Conservation (phyloP, 2,888 invertebrate genomes). For the Hanleya hanleyi region DNA sequence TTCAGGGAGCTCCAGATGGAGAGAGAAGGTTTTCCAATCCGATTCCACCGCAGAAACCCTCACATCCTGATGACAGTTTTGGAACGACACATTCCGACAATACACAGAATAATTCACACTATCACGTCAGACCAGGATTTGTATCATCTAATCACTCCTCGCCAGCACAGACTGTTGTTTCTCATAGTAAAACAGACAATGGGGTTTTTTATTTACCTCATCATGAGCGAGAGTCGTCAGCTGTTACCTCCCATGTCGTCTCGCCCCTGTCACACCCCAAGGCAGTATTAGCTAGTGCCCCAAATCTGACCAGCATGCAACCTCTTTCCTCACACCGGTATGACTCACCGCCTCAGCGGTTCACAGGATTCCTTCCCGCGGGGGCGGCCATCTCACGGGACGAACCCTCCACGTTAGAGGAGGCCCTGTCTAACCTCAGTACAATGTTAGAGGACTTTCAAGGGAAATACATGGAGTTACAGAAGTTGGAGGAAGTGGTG, state of each 20-base stretch:
- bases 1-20: constrained; percentile 22
- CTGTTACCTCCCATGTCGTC: too few species aligned
- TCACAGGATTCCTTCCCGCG: constrained; percentile 34
- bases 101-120: neutral
- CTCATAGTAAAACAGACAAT: constrained; percentile 1
- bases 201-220: constrained; percentile 1
- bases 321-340: constrained; percentile 20
- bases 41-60: constrained; percentile 42
- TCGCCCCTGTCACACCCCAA: neutral
- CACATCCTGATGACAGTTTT: constrained; percentile 2
- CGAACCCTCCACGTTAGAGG: constrained; percentile 63
- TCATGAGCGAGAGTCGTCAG: neutral
- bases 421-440: constrained; percentile 67
- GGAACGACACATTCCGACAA: neutral
- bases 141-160: neutral
- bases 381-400: constrained; percentile 34
- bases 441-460: constrained; percentile 74
- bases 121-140: neutral
- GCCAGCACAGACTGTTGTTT: neutral
- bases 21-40: constrained; percentile 53
- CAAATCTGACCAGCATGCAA: neutral
- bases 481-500: constrained; percentile 71
- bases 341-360: neutral
- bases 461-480: constrained; percentile 74
- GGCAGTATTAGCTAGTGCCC: constrained; percentile 33